Base-by-base conservation (phyloP, 2,113 vertebrate species). In the Sisor rabdophorus region DNA sequence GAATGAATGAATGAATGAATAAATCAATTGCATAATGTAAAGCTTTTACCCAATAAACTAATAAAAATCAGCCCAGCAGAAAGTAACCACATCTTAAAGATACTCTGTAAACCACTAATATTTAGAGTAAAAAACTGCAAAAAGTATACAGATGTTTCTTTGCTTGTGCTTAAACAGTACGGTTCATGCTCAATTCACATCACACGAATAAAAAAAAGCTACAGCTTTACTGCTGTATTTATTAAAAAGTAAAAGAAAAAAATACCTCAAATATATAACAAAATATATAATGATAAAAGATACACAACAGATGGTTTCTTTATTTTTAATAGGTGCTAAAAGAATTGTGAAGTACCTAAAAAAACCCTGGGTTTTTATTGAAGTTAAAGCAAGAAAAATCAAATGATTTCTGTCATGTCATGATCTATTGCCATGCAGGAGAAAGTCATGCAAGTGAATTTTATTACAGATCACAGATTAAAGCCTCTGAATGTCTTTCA, bases 331-430 rank as follows among this genome's bases (percentile, higher is more conserved):
- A 53, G 22, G 4, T 53, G 6, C 32, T 44, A 1, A 26, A 8
- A 17, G 32, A 11, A 58, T 10, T n/a, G 2, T 47, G 7, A 68
- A 68, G 53, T 28, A 75, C 16, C 11, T 28, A 32, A 54, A 78
- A 11, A 44, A 10, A 22, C 26, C 36, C 65, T 72, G 11, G 11
- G 17, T 17, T 58, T 58, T 50, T 63, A 48, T 24, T 11, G 1
- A 61, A 52, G 56, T 71, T 86, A 58, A 80, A 81, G 80, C 68
- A 80, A 82, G 71, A 54, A 64, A 76, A 86, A 77, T 75, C 61
- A 75, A 80, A 75, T 80, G 85, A 86, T 87, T 84, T 88, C 84
- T 87, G 9, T 44, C 6, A 67, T 71, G 75, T 83, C n/a, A 83
- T 83, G 87, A 84, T 44, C 40, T 9, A 44, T 44, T 44, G 40